Base-by-base conservation (phyloP, 2,113 vertebrate genomes). In the Anarrhichthys ocellatus region DNA sequence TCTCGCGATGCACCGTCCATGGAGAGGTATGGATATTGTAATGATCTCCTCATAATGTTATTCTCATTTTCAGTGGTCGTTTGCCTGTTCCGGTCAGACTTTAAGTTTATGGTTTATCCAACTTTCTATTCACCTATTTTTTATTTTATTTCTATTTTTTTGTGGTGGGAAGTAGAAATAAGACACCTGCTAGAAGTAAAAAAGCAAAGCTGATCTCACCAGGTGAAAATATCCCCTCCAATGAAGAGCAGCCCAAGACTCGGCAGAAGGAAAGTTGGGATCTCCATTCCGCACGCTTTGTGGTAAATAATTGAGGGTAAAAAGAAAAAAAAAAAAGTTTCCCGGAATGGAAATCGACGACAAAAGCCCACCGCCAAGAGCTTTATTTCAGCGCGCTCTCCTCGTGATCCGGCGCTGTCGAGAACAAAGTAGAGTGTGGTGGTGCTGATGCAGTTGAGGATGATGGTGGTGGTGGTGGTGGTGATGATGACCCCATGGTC, bases 141-240 rank as follows among this genome's bases (percentile, higher is more conserved):
- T 8, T 50, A 6, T 50, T 52, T 52, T 52, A 22, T 17, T 48
- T 15, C 5, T 15, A 15, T 22, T 4, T 66, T 32, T 69, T 9
- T 48, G 46, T 48, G 46, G 46, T 17, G 15, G 15, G 20, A 52
- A 52, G 20, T 9, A 52, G 6, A 52, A 52, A 42, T 6, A 50
- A 65, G 7, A 73, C 72, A 86, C 76, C 80, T 87, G 82, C 70
- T 6, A 56, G 36, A 68, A 76, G 46, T 29, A 2, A 32, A 76
- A 80, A 78, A 29, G 10, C 59, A 40, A 54, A 29, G 32, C 20
- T 59, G 69, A 72, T 67, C 93, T 95, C 89, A 95, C 94, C 95
- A 94, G 87, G 93, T 90, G 80, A 92, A 88, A 73, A 92, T 80
- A 66, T 94, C 90, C 46, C 88, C 89, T 54, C 80, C 92, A 63